A percentile compares a stretch with the other conserved stretches of the same genome.
Conservation (phyloP, 1,140 invertebrate species). For the Procambarus clarkii region DNA sequence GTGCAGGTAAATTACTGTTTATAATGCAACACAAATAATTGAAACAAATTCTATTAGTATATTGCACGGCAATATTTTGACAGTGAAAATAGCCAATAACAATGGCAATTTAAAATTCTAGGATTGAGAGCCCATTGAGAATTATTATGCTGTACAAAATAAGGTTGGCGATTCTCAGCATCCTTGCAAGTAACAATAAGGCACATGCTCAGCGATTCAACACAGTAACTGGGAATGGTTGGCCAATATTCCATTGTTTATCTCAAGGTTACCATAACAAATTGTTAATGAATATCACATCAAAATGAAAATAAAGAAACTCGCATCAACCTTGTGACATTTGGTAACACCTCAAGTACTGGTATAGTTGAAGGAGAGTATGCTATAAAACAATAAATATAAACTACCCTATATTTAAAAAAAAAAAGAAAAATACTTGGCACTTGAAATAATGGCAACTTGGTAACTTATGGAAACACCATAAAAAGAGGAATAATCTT, state of each 20-base stretch:
- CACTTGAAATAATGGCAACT: conserved; percentile 66
- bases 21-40: too few species aligned
- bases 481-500: conserved; percentile 3
- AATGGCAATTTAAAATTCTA: too few species aligned
- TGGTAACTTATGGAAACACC: conserved; percentile 67
- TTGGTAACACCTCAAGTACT: conserved; percentile 20
- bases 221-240: neutral
- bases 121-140: too few species aligned
- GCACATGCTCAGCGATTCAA: neutral
- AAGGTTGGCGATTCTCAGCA: too few species aligned
- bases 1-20: too few species aligned
- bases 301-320: neutral
- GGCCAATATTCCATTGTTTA: neutral
- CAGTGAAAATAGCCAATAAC: too few species aligned
- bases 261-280: neutral
- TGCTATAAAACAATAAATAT: conserved; percentile 46
- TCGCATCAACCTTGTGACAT: conserved; percentile 31
- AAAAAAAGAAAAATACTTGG: conserved; percentile 55
- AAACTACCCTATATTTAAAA: conserved; percentile 21
- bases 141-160: too few species aligned
- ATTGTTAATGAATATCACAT: neutral
- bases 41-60: too few species aligned
- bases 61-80: too few species aligned
- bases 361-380: neutral
- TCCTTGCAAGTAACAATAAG: neutral